These are phyloP conservation scores for Octopus bimaculoides DNA, from an alignment of 1,140 invertebrate species.

Conservation along the genomic window DNA sequence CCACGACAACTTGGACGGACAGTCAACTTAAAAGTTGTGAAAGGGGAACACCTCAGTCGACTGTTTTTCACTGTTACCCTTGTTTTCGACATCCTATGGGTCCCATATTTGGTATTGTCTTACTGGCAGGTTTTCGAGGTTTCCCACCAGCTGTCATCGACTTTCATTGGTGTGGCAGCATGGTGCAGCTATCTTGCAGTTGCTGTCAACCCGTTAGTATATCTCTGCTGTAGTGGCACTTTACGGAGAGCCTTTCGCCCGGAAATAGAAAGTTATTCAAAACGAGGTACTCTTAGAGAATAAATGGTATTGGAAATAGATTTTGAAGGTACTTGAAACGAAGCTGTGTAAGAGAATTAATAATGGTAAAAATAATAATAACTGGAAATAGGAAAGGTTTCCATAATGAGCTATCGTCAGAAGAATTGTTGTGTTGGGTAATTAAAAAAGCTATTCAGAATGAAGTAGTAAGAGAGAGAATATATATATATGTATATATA, in stretches of 20 bases:
- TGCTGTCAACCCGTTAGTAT: conserved; percentile 40
- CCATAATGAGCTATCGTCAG: not conserved
- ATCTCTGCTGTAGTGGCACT: conserved; percentile 25
- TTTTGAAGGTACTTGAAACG: not conserved
- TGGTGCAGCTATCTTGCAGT: conserved; percentile 43
- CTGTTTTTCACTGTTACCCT: conserved; percentile 40
- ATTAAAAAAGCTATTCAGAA: not conserved
- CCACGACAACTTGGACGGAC: conserved; percentile 34
- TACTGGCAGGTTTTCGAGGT: conserved; percentile 38
- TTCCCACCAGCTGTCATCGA: conserved; percentile 16
- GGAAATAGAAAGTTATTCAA: conserved; percentile 20
- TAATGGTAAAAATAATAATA: no score
- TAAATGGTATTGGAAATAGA: conserved; percentile 13
- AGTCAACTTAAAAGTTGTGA: conserved; percentile 35
- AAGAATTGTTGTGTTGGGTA: not conserved
- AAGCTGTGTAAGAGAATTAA: not conserved
- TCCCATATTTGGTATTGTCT: conserved; percentile 39
- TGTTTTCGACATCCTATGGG: conserved; percentile 34
- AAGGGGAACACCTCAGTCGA: conserved; percentile 44
- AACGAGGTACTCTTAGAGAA: conserved; percentile 26
- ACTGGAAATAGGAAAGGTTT: not conserved
- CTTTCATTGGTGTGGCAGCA: conserved; percentile 33
- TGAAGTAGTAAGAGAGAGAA: not conserved
- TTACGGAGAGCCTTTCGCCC: conserved; percentile 17
- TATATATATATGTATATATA: not conserved